Conservation (phyloP, 2,888 invertebrate genomes). For the Caenorhabditis sp. region DNA sequence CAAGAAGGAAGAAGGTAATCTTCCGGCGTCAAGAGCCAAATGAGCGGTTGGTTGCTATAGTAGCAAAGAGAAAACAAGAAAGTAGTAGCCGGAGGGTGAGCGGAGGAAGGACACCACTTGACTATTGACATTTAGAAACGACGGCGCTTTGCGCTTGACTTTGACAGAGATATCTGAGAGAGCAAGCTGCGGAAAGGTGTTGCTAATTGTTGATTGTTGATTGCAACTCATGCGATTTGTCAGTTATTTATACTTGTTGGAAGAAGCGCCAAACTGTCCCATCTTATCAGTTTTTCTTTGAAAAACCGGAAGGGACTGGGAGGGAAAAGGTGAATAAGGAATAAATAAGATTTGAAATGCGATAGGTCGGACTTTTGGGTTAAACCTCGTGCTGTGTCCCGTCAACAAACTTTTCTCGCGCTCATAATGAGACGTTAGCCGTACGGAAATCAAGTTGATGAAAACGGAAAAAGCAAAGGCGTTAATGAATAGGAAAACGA, state of each 20-base stretch:
- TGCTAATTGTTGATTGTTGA: background rate
- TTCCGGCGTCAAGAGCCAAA: constrained; percentile 13
- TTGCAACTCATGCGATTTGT: background rate
- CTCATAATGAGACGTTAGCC: constrained; percentile 4
- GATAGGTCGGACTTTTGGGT: background rate
- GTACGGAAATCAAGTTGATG: constrained; percentile 17
- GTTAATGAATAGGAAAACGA: constrained; percentile 55
- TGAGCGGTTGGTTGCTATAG: constrained; percentile 52
- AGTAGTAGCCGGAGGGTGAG: background rate
- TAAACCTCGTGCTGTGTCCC: background rate
- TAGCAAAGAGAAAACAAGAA: constrained; percentile 30
- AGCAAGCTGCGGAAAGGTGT: constrained; percentile 8
- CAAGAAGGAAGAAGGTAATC: constrained; percentile 16
- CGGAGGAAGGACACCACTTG: constrained; percentile 16
- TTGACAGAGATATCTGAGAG: constrained; percentile 30
- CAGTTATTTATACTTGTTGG: no score
- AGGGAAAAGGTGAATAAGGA: constrained; percentile 11
- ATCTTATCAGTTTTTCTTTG: background rate
- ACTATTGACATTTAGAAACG: constrained; percentile 46
- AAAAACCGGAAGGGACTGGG: background rate
- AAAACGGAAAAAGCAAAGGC: constrained; percentile 11
- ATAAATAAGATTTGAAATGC: background rate
- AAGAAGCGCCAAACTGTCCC: no score
- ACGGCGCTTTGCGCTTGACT: background rate
- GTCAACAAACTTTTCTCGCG: constrained; percentile 24